Evolutionary conservation across 2,888 invertebrate genomes (phyloP), one percentile per base, ranked within the genome.

Genomic region (Danaus chrysippus): DNA sequence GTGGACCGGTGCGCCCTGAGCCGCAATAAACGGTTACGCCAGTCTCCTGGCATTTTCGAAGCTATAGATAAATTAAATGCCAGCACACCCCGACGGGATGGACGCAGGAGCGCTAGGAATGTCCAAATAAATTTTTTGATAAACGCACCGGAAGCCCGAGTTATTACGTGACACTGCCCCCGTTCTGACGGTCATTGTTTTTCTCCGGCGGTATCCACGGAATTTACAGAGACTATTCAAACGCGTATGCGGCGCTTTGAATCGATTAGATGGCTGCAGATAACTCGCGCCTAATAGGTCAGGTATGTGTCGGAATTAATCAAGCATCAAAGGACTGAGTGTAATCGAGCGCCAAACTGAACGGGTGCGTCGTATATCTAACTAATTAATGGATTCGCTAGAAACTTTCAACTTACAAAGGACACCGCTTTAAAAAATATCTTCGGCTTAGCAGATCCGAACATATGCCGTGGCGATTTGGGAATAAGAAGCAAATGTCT

Each of bases 61-160:
- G 81, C 78, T 81, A 84, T 85, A 89, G 88, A 90, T 90, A 89
- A 89, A 89, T 90, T 87, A 86, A 89, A 90, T 87, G 84, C 88
- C 89, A 80, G 82, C 87, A 86, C 82, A 86, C 82, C 84, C 83
- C 79, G 76, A 66, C 77, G 76, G 77, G 72, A 76, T 83, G 79
- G 82, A 81, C 83, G 81, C 82, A 76, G 79, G 74, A 78, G 76
- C 87, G 86, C 82, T 74, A 78, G 86, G 88, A 87, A 90, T 90
- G 87, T 77, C 84, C 86, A 81, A 89, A 87, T 87, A 90, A 84
- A 81, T 84, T 88, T 88, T 90, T 88, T 88, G 88, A 87, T 84
- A 84, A 83, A 87, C 84, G 83, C 78, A 88, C 87, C 90, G 90
- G 90, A 90, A 90, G 86, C 85, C 79, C 71, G 72, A 78, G 78